A percentile compares a stretch with the other conserved stretches of the same genome.
Conservation (phyloP, 2,113 vertebrate species). For the Fregata magnificens region DNA sequence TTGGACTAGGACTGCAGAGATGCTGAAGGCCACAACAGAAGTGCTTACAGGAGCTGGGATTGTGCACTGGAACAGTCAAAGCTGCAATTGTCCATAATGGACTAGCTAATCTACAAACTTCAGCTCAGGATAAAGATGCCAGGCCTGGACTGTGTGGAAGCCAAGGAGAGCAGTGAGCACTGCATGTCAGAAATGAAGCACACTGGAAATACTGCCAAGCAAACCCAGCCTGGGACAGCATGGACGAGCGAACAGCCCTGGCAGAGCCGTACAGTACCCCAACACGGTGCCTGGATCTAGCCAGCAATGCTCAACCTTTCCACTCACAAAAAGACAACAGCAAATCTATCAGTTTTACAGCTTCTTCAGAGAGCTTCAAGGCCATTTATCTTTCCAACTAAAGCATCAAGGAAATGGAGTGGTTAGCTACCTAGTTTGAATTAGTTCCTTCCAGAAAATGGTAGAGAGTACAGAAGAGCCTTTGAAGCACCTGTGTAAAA, state of each 20-base stretch:
- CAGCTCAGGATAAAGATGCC: not conserved
- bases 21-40: slow-evolving; percentile 18
- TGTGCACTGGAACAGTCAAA: not conserved
- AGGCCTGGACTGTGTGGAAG: not conserved
- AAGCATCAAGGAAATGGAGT: not conserved
- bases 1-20: slow-evolving; percentile 2
- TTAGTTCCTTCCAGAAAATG: slow-evolving; percentile 2
- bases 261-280: not conserved
- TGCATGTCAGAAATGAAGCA: not conserved
- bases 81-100: not conserved
- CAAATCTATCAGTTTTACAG: not conserved
- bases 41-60: not conserved
- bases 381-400: not conserved
- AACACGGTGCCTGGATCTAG: not conserved
- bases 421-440: not conserved
- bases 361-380: not conserved
- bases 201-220: not conserved
- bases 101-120: not conserved
- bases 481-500: slow-evolving; percentile 21
- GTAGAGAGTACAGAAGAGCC: not conserved
- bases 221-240: not conserved
- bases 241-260: not conserved
- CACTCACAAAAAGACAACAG: not conserved
- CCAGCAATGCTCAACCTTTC: not conserved
- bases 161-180: not conserved